Base-by-base conservation (phyloP, 2,113 vertebrate genomes). In the Eulemur macaco region DNA sequence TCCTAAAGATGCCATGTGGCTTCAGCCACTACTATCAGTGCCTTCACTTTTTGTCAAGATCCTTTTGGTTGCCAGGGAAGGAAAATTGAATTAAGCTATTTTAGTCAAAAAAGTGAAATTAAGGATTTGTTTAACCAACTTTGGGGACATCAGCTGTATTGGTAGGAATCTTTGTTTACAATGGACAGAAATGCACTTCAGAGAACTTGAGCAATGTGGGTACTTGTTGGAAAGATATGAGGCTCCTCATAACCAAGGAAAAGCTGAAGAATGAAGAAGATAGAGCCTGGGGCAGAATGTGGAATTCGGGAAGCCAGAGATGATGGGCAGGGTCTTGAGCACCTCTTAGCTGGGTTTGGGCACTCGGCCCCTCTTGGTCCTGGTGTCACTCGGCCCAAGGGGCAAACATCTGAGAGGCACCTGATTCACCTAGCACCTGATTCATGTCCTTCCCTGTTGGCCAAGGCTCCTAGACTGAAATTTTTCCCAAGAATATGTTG, bases 381-480 rank as follows among this genome's bases (percentile, higher is more conserved):
- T 29, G 1, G 9, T 3, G 5, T 50, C 50, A 17, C 27, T 76
- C 45, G 17, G 47, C 23, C 1, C 14, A 1, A 0, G 3, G 3
- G 47, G 8, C 31, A 76, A 39, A 52, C 1, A 5, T 60, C 9
- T 56, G 27, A 52, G 14, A 2, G 5, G 5, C 0, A 18, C 10
- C 1, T 0, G 23, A 8, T 47, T 42, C 37, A 34, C 25, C n/a
- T 1, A 9, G 23, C 17, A 25, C 73, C 73, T 0, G 0, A 2
- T 3, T 13, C 2, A 21, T 3, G 4, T 47, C 14, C 37, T 39
- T 12, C 4, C 20, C 14, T 13, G 1, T 12, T 21, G 12, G 1
- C 4, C 20, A 82, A 21, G 10, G 5, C 1, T 9, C 45, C 9
- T 64, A 13, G 23, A 34, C 1, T 52, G 10, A 74, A 76, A 54